phyloP scores from a whole-genome alignment of 2,113 vertebrate genomes.

The Athene cunicularia region DNA sequence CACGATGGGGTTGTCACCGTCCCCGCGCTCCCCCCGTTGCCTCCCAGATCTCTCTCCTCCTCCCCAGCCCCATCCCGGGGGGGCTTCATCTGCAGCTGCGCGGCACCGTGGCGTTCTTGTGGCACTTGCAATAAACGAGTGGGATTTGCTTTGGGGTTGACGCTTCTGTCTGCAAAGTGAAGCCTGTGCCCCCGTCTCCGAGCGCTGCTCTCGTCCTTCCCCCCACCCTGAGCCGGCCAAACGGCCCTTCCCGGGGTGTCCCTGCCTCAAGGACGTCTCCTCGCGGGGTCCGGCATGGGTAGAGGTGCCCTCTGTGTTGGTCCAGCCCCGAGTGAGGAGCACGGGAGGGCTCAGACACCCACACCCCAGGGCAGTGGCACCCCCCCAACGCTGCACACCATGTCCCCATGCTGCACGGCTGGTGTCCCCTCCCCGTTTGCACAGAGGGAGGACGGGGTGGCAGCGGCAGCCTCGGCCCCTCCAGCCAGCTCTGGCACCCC shows the following conservation, averaged over 20 bases:
- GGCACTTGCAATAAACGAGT: not conserved
- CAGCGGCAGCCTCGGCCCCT: not conserved
- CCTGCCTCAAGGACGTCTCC: not conserved
- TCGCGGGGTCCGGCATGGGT: accelerated
- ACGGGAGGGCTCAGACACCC: not conserved
- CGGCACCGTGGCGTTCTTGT: not conserved
- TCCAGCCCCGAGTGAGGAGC: not conserved
- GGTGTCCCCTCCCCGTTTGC: not conserved
- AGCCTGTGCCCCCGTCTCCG: not conserved
- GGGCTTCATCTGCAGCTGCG: accelerated
- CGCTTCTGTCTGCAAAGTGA: not conserved
- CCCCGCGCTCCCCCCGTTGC: accelerated
- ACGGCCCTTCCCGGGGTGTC: not conserved
- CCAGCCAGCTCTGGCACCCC: not conserved
- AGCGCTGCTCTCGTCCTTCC: not conserved
- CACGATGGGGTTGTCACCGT: accelerated
- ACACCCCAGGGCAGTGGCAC: accelerated
- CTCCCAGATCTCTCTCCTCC: not conserved
- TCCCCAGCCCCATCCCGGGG: not conserved
- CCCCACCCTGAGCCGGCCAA: accelerated
- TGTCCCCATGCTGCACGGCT: not conserved
- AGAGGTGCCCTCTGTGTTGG: accelerated
- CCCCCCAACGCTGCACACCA: accelerated
- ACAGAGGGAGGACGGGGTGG: accelerated
- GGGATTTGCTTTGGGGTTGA: not conserved